Percentiles rank a stretch among this genome's conserved stretches.
Evolutionary conservation across 2,888 invertebrate species (phyloP).

Genomic region (Apodemia hepburni): DNA sequence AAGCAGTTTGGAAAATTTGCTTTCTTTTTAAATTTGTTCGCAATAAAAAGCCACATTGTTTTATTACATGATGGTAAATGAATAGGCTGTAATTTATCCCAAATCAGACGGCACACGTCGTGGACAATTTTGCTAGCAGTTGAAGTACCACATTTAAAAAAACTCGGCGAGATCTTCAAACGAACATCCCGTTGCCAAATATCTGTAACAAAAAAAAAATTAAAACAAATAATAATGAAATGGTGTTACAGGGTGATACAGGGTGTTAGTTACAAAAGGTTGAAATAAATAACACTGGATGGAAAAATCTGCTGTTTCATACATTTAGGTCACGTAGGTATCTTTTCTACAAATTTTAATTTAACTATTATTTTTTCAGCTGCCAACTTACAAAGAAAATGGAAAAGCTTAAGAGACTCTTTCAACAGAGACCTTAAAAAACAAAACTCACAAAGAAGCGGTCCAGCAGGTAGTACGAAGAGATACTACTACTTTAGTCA

Average conservation of each 20-base stretch:
- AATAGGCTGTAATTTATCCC: constrained; percentile 13
- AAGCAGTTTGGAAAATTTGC: too few relatives aligned
- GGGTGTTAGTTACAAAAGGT: constrained; percentile 13
- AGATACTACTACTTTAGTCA: constrained; percentile 27
- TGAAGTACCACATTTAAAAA: constrained; percentile 15
- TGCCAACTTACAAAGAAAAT: constrained; percentile 17
- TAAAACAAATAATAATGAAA: constrained; percentile 13
- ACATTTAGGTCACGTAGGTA: not conserved
- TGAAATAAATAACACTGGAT: constrained; percentile 13
- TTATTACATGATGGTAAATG: constrained; percentile 6
- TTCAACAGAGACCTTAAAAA: constrained; percentile 31
- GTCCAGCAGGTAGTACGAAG: constrained; percentile 12
- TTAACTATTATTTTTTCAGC: too few relatives aligned
- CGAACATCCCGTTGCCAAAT: not conserved
- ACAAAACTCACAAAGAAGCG: constrained; percentile 20
- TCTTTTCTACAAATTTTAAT: too few relatives aligned
- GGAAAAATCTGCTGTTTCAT: constrained; percentile 5
- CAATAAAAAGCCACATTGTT: constrained; percentile 6
- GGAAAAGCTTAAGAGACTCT: constrained; percentile 31
- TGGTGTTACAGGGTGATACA: not conserved
- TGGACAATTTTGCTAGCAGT: constrained; percentile 13
- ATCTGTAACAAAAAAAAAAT: constrained; percentile 16
- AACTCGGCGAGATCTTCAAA: constrained; percentile 8
- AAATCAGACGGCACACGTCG: constrained; percentile 3
- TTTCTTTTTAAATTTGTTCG: constrained; percentile 11